Conservation (phyloP, 2,113 vertebrate species). For the Grammomys dolichurus region DNA sequence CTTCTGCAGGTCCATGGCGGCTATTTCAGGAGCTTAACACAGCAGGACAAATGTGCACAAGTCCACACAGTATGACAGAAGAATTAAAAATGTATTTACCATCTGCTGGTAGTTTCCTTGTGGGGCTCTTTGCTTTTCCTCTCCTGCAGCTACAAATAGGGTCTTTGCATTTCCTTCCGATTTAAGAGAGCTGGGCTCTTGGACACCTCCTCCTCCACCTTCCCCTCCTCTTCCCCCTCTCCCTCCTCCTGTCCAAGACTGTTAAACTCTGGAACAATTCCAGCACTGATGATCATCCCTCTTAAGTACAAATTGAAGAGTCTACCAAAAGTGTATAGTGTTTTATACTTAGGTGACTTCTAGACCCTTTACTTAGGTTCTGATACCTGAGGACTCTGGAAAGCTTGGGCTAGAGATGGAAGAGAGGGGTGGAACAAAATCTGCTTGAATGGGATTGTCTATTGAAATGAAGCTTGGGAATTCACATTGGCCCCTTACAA, state of each 20-base stretch:
- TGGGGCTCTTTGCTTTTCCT: slow-evolving; percentile 78
- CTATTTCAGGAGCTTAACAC: slow-evolving; percentile 82
- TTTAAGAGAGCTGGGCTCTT: slow-evolving; percentile 57
- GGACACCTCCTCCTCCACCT: not conserved
- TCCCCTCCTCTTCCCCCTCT: not conserved
- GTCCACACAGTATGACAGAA: slow-evolving; percentile 84
- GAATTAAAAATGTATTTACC: slow-evolving; percentile 86
- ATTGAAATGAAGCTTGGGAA: not conserved
- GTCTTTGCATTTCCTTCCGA: slow-evolving; percentile 72
- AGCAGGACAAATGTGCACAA: slow-evolving; percentile 84
- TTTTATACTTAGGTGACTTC: not conserved
- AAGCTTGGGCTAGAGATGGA: not conserved
- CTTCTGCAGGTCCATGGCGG: slow-evolving; percentile 73
- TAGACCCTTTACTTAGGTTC: not conserved
- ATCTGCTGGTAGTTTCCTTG: slow-evolving; percentile 85
- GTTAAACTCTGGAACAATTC: slow-evolving; percentile 56
- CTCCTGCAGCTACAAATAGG: slow-evolving; percentile 78
- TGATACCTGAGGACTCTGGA: not conserved
- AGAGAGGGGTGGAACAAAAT: not conserved
- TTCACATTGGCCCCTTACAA: not conserved
- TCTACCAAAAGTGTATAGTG: not conserved
- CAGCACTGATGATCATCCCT: not conserved
- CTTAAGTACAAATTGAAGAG: not conserved
- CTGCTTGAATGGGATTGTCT: not conserved
- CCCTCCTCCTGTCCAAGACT: not conserved